Evolutionary conservation across 2,888 invertebrate species (phyloP).

Genomic region (Cephalotes varians): DNA sequence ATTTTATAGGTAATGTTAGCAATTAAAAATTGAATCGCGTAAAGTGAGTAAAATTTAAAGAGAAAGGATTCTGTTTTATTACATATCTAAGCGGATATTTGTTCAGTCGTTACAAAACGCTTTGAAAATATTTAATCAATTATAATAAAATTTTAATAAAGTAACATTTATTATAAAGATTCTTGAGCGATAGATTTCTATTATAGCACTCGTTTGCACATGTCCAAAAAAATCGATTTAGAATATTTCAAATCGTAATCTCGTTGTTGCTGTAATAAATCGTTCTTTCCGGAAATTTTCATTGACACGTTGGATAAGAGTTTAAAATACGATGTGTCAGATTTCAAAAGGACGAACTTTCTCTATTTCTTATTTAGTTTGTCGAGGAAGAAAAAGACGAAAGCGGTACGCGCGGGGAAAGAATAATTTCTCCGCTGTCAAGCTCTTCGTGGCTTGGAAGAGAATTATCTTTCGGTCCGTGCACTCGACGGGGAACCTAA

Average conservation of each 20-base stretch:
- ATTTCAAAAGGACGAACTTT: slow-evolving; percentile 55
- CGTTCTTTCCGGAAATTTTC: neutral
- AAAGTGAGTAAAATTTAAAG: neutral
- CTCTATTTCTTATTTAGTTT: slow-evolving; percentile 45
- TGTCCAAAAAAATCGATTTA: neutral
- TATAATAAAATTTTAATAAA: neutral
- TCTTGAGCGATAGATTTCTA: neutral
- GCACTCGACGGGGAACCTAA: slow-evolving; percentile 79
- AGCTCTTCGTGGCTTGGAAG: slow-evolving; percentile 64
- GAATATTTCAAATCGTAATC: neutral
- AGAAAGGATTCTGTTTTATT: neutral
- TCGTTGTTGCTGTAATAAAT: neutral
- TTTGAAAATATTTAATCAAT: neutral
- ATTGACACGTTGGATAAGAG: slow-evolving; percentile 4
- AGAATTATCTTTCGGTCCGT: slow-evolving; percentile 75
- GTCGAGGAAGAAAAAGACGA: slow-evolving; percentile 33
- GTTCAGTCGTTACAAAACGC: neutral
- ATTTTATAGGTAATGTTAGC: neutral
- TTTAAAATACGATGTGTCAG: slow-evolving; percentile 24
- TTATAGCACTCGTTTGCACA: neutral
- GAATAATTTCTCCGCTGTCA: slow-evolving; percentile 66
- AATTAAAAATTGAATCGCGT: neutral
- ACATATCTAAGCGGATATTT: neutral
- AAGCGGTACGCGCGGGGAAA: slow-evolving; percentile 34
- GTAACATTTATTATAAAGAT: neutral